Conservation (phyloP, 1,140 invertebrate species). For the Tenebrio molitor region DNA sequence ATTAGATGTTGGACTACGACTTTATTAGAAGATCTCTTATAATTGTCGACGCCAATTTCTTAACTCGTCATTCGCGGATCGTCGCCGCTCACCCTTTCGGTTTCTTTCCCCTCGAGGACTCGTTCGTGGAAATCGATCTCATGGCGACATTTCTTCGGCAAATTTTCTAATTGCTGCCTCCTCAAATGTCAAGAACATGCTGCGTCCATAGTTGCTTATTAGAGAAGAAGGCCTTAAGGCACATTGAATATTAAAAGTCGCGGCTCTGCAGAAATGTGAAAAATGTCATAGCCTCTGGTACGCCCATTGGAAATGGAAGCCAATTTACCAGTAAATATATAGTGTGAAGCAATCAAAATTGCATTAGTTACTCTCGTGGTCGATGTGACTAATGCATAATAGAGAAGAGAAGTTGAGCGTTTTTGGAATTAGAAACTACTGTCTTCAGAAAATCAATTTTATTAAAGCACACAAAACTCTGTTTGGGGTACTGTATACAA, state of each 20-base stretch:
- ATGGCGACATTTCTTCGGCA: no score
- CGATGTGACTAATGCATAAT: no score
- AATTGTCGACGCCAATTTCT: constrained; percentile 47
- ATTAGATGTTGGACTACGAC: constrained; percentile 51
- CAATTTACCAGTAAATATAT: constrained; percentile 3
- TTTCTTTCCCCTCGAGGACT: no score
- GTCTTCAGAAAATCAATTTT: no score
- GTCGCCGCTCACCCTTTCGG: background rate
- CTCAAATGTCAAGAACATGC: constrained; percentile 26
- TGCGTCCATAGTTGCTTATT: constrained; percentile 5
- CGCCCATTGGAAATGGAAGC: background rate
- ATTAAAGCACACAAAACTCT: no score
- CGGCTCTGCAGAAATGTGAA: background rate
- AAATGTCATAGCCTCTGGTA: constrained; percentile 4
- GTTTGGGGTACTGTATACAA: no score
- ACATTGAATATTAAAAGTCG: constrained; percentile 5
- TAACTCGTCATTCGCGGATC: background rate
- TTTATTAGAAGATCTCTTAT: constrained; percentile 50
- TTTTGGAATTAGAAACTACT: no score
- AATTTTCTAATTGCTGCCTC: no score
- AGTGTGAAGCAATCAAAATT: constrained; percentile 11
- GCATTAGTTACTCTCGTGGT: constrained; percentile 7
- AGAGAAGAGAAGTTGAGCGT: no score
- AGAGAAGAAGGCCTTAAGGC: constrained; percentile 20
- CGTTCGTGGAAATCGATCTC: no score